Conservation (phyloP, 2,888 invertebrate species). For the Philonicus albiceps region DNA sequence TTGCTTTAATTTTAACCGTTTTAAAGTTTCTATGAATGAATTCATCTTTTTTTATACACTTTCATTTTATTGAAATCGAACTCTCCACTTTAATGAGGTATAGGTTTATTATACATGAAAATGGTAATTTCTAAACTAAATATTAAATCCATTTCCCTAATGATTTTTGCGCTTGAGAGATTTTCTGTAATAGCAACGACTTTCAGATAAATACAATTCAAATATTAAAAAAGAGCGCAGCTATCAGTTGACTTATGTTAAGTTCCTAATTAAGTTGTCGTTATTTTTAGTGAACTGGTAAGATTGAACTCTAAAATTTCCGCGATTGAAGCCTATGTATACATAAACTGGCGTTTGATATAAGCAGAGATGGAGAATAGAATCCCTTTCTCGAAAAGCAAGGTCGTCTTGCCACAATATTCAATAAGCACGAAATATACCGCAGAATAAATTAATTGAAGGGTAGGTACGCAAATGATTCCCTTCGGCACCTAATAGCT, state of each 20-base stretch:
- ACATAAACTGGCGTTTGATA: neutral
- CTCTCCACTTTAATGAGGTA: no score
- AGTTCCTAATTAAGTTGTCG: no score
- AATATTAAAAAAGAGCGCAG: no score
- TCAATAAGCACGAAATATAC: conserved; percentile 1
- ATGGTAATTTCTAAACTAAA: no score
- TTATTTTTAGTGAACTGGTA: no score
- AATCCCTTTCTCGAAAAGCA: neutral
- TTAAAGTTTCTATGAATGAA: neutral
- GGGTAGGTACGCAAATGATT: conserved; percentile 11
- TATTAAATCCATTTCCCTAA: no score
- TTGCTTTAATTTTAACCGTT: neutral
- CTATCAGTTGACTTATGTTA: no score
- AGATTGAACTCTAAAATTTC: neutral
- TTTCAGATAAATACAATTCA: no score
- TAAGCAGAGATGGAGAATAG: neutral
- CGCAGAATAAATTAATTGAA: conserved; percentile 11
- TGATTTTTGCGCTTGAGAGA: no score
- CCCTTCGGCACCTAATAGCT: conserved; percentile 17
- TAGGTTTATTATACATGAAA: no score
- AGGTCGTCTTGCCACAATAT: neutral
- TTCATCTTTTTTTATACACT: neutral
- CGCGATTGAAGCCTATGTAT: neutral
- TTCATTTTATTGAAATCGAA: neutral
- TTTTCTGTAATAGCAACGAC: no score